Conservation (phyloP, 1,140 invertebrate genomes). For the Tetramorium parvispinum region DNA sequence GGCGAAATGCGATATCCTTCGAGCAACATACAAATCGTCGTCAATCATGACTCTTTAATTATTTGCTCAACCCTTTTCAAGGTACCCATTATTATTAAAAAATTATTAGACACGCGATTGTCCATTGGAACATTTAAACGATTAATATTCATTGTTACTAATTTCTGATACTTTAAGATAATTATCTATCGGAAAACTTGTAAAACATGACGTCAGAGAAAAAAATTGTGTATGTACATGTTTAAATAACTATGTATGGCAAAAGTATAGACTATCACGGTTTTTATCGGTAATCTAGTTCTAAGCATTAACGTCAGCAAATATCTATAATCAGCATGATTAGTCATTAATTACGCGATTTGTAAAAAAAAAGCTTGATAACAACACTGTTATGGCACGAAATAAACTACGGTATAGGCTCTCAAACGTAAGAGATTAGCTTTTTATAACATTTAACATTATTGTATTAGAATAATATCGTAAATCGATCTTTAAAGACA, state of each 20-base stretch:
- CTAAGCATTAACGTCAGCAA: constrained; percentile 8
- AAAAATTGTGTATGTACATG: background rate
- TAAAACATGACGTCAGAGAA: background rate
- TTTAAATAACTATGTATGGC: background rate
- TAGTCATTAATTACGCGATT: constrained; percentile 3
- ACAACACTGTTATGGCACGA: background rate
- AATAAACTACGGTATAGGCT: background rate
- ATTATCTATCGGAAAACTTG: background rate
- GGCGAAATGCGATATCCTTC: constrained; percentile 40
- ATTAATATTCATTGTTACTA: background rate
- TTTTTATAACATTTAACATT: background rate
- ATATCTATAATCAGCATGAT: background rate
- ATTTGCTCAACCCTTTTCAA: constrained; percentile 15
- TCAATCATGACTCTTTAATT: constrained; percentile 24
- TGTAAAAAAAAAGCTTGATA: background rate
- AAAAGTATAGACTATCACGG: background rate
- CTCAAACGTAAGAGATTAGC: background rate
- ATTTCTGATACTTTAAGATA: background rate
- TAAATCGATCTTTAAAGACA: constrained; percentile 9
- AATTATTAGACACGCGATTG: constrained; percentile 19
- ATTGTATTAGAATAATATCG: background rate
- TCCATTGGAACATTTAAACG: background rate
- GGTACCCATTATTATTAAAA: background rate
- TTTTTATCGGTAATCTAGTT: background rate
- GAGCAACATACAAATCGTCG: background rate